Evolutionary conservation across 2,888 invertebrate genomes (phyloP), one percentile per base, ranked within the genome.

Genomic region (Phragmatobia fuliginosa): DNA sequence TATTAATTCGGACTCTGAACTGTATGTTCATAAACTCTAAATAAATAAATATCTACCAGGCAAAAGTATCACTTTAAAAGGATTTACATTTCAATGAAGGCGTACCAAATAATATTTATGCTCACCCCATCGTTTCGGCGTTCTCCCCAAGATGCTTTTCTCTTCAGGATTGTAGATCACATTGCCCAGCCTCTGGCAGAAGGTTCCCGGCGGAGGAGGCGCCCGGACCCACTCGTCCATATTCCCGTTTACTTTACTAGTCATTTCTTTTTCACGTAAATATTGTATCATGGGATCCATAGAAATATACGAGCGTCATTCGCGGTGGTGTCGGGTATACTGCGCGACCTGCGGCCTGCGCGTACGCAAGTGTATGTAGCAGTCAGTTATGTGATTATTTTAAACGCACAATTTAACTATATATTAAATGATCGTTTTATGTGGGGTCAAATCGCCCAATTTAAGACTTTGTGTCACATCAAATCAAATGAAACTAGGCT

Each of bases 101-200:
- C 32, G 21, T 18, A 6, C 2, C 8, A 8, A 59, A 8, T 18
- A 59, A 36, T 25, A 32, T 18, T 25, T 36, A 75, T 75, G 87
- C 94, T 92, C 78, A 94, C 94, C 94, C 94, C 94, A 94, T 88
- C 93, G 80, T 70, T 92, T 92, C 41, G 93, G 88, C 58, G 94
- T 94, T 31, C 94, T 82, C 38, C 94, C 94, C 33, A 94, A 83
- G 73, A 93, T 89, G 82, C 93, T 94, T 10, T 90, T 90, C 25
- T 94, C 94, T 0, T 91, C 90, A 10, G 89, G 90, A 73, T 94
- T 89, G 76, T 94, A 94, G 56, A 94, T 85, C 0, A 88, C 86
- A 65, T 86, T 90, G 14, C 85, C 83, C 0, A 90, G 71, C 62
- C 90, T 87, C 60, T 84, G 79, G 80, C 90, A 87, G 2, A 87